A percentile compares a stretch with the other conserved stretches of the same genome.
These are phyloP conservation scores for Eolophus roseicapilla DNA, from an alignment of 2,113 vertebrate genomes.

Conservation along the genomic window DNA sequence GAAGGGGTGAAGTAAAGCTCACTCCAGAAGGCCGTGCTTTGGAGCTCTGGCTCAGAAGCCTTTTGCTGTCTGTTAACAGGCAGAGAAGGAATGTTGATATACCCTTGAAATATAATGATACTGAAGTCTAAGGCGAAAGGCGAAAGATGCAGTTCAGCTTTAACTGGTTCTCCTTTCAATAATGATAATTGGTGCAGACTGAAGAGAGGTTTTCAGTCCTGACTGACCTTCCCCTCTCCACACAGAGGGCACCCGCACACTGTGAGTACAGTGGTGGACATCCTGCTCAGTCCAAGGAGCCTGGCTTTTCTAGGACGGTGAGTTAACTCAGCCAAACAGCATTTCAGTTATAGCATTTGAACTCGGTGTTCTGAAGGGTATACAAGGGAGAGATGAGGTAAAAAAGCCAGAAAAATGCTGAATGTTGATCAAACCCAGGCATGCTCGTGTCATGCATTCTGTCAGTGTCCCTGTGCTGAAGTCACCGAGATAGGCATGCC, in stretches of 20 bases:
- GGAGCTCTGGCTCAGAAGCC: background rate
- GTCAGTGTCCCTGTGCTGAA: background rate
- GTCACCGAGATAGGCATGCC: background rate
- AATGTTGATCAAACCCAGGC: background rate
- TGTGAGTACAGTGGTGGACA: background rate
- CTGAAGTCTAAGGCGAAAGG: background rate
- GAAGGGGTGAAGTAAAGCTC: background rate
- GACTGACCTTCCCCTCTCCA: background rate
- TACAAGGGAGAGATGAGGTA: background rate
- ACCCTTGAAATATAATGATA: background rate
- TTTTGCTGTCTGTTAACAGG: background rate
- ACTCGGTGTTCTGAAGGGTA: background rate
- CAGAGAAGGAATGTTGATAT: background rate
- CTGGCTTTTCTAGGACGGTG: background rate
- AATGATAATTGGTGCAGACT: background rate
- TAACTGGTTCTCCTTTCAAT: background rate
- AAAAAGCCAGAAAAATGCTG: background rate
- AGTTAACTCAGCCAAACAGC: background rate
- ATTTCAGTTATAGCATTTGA: background rate
- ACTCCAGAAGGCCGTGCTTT: background rate
- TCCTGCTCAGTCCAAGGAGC: background rate
- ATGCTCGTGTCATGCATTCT: rapidly evolving
- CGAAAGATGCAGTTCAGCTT: background rate
- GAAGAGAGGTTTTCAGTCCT: background rate
- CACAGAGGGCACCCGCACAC: background rate